A percentile compares a stretch with the other conserved stretches of the same genome.
These are phyloP conservation scores for Xanthostigma xanthostigma DNA, from an alignment of 2,888 invertebrate species.

Conservation along the genomic window DNA sequence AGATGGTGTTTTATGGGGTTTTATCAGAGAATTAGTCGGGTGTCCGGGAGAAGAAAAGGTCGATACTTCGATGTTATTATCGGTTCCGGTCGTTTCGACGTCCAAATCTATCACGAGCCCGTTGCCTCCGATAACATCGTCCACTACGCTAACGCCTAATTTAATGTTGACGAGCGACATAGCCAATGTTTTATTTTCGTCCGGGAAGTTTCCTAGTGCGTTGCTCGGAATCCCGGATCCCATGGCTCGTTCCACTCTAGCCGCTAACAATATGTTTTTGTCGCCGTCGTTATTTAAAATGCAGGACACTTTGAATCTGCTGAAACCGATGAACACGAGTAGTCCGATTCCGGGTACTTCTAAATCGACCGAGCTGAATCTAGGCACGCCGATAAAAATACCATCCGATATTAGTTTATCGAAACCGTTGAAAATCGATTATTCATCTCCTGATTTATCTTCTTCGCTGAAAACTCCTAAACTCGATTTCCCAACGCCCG, in stretches of 20 bases:
- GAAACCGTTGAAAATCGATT: slow-evolving; percentile 20
- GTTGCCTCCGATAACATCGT: slow-evolving; percentile 19
- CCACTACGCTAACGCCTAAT: slow-evolving; percentile 40
- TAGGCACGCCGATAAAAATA: slow-evolving; percentile 12
- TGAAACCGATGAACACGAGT: slow-evolving; percentile 43
- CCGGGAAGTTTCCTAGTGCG: slow-evolving; percentile 46
- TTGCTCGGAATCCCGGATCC: slow-evolving; percentile 58
- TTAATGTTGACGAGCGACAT: slow-evolving; percentile 48
- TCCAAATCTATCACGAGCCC: slow-evolving; percentile 20
- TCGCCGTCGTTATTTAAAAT: slow-evolving; percentile 59
- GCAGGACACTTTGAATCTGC: slow-evolving; percentile 38
- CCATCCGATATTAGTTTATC: slow-evolving; percentile 5
- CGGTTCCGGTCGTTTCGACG: slow-evolving; percentile 32
- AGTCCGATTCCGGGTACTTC: slow-evolving; percentile 30
- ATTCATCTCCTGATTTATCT: not conserved
- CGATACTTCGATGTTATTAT: slow-evolving; percentile 39
- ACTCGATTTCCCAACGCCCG: slow-evolving; percentile 34
- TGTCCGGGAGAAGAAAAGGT: slow-evolving; percentile 58
- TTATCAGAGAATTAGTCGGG: slow-evolving; percentile 58
- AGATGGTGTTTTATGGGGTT: slow-evolving; percentile 64
- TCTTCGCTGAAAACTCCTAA: slow-evolving; percentile 28
- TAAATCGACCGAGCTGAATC: slow-evolving; percentile 16
- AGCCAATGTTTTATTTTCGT: slow-evolving; percentile 50
- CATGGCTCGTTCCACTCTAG: slow-evolving; percentile 57
- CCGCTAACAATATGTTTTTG: slow-evolving; percentile 66